Evolutionary conservation across 64 coral and sea anemone genomes (phyloP).

Genomic region (Porites australiensis): DNA sequence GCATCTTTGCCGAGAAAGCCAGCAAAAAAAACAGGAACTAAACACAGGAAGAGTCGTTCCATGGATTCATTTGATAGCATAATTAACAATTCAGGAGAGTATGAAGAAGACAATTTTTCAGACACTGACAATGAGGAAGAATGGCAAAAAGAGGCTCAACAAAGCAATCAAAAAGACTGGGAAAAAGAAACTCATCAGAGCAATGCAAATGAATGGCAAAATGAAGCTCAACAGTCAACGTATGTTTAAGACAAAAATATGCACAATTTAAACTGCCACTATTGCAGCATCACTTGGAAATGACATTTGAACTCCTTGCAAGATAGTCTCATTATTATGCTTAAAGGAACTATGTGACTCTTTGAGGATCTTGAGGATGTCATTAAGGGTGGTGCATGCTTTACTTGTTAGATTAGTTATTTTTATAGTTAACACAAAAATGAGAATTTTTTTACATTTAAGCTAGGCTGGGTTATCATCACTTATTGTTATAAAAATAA

Average conservation of each 20-base stretch:
- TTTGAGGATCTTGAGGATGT: too few relatives aligned
- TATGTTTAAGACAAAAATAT: not conserved
- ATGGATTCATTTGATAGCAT: not conserved
- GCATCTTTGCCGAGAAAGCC: constrained; percentile 1
- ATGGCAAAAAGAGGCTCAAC: constrained; percentile 47
- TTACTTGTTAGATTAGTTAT: too few relatives aligned
- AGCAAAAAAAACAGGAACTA: not conserved
- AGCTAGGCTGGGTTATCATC: too few relatives aligned
- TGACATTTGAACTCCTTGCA: not conserved
- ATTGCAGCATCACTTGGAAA: not conserved
- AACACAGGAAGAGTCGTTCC: not conserved
- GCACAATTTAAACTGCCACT: too few relatives aligned
- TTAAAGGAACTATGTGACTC: too few relatives aligned
- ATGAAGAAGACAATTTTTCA: constrained; percentile 57
- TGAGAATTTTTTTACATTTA: too few relatives aligned
- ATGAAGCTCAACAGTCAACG: constrained; percentile 30
- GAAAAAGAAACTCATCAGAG: constrained; percentile 11
- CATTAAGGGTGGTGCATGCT: too few relatives aligned
- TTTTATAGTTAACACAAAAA: too few relatives aligned
- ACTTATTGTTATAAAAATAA: too few relatives aligned
- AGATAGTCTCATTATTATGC: too few relatives aligned
- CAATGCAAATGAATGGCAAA: constrained; percentile 35
- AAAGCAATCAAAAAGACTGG: constrained; percentile 36
- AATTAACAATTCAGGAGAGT: not conserved
- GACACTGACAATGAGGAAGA: constrained; percentile 57